These are phyloP conservation scores for Bothrops jararaca DNA, from an alignment of 2,113 vertebrate genomes.

Conservation along the genomic window DNA sequence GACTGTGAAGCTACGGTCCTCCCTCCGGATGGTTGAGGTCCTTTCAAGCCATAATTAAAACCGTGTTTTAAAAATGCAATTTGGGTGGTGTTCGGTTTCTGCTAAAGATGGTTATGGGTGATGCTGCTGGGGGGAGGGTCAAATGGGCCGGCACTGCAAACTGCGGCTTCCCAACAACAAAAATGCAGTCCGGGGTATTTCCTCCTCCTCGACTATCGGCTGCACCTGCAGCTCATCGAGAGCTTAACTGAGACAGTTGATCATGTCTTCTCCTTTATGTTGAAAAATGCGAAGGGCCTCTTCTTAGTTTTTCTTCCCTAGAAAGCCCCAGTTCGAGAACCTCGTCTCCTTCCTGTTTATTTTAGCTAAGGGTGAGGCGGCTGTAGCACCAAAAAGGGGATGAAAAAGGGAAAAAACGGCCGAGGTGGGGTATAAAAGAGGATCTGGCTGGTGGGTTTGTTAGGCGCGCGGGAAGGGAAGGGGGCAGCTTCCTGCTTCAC, in stretches of 20 bases:
- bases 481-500: background rate
- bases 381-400: background rate
- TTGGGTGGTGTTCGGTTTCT: background rate
- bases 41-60: background rate
- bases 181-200: no score
- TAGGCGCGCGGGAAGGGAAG: background rate
- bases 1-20: background rate
- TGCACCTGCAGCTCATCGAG: background rate
- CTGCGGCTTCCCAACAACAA: no score
- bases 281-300: background rate
- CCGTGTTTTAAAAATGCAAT: background rate
- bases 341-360: background rate
- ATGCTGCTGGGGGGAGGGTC: background rate
- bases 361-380: background rate
- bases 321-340: background rate
- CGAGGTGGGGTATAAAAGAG: background rate
- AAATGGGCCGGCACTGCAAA: no score
- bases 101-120: background rate
- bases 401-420: background rate
- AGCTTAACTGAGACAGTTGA: no score
- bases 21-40: background rate
- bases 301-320: background rate
- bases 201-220: no score
- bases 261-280: background rate
- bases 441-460: background rate